Base-by-base conservation (phyloP, 2,797 vertebrate species). In the Lithobates pipiens region DNA sequence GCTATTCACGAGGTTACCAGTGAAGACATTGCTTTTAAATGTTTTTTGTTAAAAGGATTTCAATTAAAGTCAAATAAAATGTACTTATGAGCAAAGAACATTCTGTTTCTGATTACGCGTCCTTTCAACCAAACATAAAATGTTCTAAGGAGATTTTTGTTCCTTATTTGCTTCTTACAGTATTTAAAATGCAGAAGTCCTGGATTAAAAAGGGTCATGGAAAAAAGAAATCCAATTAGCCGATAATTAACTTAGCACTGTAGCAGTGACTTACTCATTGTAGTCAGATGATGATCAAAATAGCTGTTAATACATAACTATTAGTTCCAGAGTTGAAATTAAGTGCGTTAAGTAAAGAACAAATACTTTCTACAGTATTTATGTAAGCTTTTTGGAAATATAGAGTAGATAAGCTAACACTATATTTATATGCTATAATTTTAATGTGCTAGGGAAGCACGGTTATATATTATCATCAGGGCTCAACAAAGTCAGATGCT, bases 51-150 rank as follows among this genome's bases (percentile, higher is more conserved):
- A 70, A 82, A 82, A 81, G 72, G 46, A 71, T 81, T 86, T 86
- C 68, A 82, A 72, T 85, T 75, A 57, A 80, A 80, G 63, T 85
- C 34, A 78, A 42, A 85, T 7, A 44, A 67, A 84, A 77, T 23
- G 16, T 50, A 76, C 8, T 63, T 50, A 63, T 79, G 63, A 46
- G 21, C 73, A 44, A 25, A 32, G 68, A 73, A 77, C 79, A 77
- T 77, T 86, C 61, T 77, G 76, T 82, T 69, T 70, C n/a, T 86
- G 5, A 16, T 77, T 77, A 63, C 23, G 8, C 80, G 67, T 77
- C 70, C 10, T 74, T 46, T 57, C 18, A 77, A 44, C 74, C 54
- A 82, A 69, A 71, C 18, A 10, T 13, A 46, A 67, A 57, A 82
- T 34, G 25, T 81, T 72, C 63, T 71, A 3, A 32, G 69, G 54